Conservation (phyloP, 1,140 invertebrate genomes). For the Habropoda laboriosa region DNA sequence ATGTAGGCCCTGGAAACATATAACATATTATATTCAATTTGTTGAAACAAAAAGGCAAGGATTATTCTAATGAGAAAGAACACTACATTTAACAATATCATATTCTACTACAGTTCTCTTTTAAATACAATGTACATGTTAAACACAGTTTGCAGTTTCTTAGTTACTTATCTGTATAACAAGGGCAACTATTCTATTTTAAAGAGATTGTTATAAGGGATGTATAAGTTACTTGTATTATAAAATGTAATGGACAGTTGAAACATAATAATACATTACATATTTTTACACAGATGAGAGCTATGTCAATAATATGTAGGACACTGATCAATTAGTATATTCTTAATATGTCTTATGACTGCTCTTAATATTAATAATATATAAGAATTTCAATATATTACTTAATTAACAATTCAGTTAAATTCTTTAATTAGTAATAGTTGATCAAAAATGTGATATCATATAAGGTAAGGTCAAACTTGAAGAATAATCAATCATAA, state of each 20-base stretch:
- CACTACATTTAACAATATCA: neutral
- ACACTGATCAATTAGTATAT: too few species aligned
- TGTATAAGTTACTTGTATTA: neutral
- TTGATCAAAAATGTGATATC: too few species aligned
- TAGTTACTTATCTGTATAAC: too few species aligned
- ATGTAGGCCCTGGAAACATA: neutral
- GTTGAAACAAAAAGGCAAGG: neutral
- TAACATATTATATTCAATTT: neutral
- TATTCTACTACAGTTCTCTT: neutral
- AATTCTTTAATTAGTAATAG: too few species aligned
- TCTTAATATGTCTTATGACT: too few species aligned
- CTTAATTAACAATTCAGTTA: too few species aligned
- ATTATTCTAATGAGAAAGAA: neutral
- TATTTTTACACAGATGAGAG: neutral
- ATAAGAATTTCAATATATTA: too few species aligned
- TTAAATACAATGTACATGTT: neutral
- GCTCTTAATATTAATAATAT: neutral
- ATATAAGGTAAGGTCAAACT: too few species aligned
- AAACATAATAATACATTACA: neutral
- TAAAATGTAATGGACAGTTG: neutral
- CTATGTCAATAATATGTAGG: too few species aligned
- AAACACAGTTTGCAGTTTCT: too few species aligned
- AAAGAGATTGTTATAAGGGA: neutral
- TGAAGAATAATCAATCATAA: too few species aligned
- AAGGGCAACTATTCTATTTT: neutral